These are phyloP conservation scores for Cerceris rybyensis DNA, from an alignment of 2,888 invertebrate species.

Conservation along the genomic window DNA sequence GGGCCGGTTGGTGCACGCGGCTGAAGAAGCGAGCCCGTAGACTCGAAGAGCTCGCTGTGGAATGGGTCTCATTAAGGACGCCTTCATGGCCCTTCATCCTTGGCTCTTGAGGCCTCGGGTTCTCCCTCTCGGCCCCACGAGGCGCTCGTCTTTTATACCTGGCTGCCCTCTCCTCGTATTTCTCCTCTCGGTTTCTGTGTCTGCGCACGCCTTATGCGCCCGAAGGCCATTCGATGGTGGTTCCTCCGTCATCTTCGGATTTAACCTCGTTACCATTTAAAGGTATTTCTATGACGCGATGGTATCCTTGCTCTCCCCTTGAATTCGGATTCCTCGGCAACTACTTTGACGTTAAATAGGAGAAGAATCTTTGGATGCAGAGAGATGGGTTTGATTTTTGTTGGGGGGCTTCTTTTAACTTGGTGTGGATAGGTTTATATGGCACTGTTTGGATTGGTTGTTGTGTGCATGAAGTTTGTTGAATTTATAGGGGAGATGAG, in stretches of 20 bases:
- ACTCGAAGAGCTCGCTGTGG: conserved; percentile 64
- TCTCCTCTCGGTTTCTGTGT: conserved; percentile 50
- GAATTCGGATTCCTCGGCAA: conserved; percentile 38
- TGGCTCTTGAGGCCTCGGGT: conserved; percentile 64
- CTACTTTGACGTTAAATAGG: too few species aligned
- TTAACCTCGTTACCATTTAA: conserved; percentile 63
- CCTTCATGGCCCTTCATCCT: conserved; percentile 74
- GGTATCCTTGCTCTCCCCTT: conserved; percentile 31
- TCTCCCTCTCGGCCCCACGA: conserved; percentile 45
- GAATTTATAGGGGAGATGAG: too few species aligned
- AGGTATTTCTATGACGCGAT: conserved; percentile 37
- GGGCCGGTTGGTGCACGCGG: conserved; percentile 44
- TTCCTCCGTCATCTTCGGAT: conserved; percentile 62
- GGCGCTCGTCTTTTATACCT: conserved; percentile 71
- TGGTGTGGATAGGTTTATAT: too few species aligned
- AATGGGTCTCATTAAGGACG: conserved; percentile 77
- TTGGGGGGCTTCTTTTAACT: too few species aligned
- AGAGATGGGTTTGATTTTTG: too few species aligned
- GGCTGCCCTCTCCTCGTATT: conserved; percentile 61
- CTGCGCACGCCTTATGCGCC: conserved; percentile 57
- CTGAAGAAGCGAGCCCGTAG: conserved; percentile 56
- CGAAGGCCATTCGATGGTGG: conserved; percentile 63
- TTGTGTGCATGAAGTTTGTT: too few species aligned
- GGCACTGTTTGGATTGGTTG: too few species aligned
- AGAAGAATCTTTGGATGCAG: too few species aligned